Percentiles rank a stretch among this genome's conserved stretches.
phyloP scores from a whole-genome alignment of 2,113 vertebrate genomes.

The Gobius niger region DNA sequence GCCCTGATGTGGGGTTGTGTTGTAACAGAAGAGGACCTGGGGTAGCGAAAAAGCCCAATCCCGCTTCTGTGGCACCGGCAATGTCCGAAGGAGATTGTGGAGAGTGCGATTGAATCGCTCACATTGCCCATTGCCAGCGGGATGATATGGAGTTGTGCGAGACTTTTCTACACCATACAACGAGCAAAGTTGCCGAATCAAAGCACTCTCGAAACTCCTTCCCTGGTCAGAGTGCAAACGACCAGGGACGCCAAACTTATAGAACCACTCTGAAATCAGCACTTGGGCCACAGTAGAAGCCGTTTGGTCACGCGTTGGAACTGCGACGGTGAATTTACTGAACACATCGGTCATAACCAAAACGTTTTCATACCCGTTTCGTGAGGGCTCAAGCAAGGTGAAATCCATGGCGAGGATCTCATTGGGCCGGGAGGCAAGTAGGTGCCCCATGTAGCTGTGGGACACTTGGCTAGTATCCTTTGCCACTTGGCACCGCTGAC shows the following conservation, averaged over 20 bases:
- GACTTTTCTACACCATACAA: too few relatives aligned
- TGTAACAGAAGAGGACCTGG: conserved; percentile 7
- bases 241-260: background rate
- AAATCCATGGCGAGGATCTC: conserved; percentile 16
- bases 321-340: conserved; percentile 7
- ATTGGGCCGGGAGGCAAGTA: conserved; percentile 9
- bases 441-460: conserved; percentile 3
- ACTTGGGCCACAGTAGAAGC: conserved; percentile 10
- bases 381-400: background rate
- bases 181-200: too few relatives aligned
- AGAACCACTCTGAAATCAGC: conserved; percentile 5
- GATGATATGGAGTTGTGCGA: too few relatives aligned
- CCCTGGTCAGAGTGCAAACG: background rate
- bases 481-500: conserved; percentile 1
- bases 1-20: conserved; percentile 10
- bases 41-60: conserved; percentile 15
- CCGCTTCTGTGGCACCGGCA: background rate
- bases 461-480: background rate
- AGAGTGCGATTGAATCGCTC: conserved; percentile 1
- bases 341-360: conserved; percentile 36
- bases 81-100: background rate
- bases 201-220: too few relatives aligned
- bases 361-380: background rate
- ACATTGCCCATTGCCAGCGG: too few relatives aligned
- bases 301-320: conserved; percentile 10